phyloP scores from a whole-genome alignment of 2,888 invertebrate genomes.

The Brenthis hecate region DNA sequence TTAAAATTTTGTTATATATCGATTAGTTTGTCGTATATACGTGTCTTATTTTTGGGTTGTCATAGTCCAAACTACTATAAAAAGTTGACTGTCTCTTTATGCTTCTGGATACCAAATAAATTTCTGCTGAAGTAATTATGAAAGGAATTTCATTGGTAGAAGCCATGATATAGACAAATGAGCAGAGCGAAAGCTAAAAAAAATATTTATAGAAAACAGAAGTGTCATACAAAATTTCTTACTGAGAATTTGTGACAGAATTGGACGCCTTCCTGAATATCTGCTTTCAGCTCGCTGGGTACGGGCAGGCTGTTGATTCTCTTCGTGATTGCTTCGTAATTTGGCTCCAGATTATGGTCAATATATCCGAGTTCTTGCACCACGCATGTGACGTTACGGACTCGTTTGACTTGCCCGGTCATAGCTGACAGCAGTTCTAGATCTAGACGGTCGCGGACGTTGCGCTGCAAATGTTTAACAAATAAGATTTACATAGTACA shows the following conservation, averaged over 20 bases:
- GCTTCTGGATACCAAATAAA: no score
- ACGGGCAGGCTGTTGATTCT: slow-evolving; percentile 84
- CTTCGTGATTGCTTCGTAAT: slow-evolving; percentile 84
- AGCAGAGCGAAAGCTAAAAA: no score
- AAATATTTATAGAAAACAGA: no score
- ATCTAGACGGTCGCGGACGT: slow-evolving; percentile 83
- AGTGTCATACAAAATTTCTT: slow-evolving; percentile 42
- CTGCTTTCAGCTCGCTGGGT: slow-evolving; percentile 82
- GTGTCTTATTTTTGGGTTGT: no score
- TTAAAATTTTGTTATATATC: no score
- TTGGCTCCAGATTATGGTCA: slow-evolving; percentile 85
- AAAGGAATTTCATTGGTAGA: no score
- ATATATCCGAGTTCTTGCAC: slow-evolving; percentile 88
- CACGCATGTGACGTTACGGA: slow-evolving; percentile 85
- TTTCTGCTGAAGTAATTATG: no score
- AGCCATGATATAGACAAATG: no score
- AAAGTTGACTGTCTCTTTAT: no score
- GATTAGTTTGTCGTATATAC: no score
- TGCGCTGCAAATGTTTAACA: slow-evolving; percentile 43
- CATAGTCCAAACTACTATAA: no score
- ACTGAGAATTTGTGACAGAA: slow-evolving; percentile 88
- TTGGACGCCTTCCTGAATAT: slow-evolving; percentile 85
- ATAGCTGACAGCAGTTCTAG: slow-evolving; percentile 80
- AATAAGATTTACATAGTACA: no score
- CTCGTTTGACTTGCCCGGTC: slow-evolving; percentile 65